Evolutionary conservation across 2,888 invertebrate species (phyloP).

Genomic region (Galeruca laticollis): DNA sequence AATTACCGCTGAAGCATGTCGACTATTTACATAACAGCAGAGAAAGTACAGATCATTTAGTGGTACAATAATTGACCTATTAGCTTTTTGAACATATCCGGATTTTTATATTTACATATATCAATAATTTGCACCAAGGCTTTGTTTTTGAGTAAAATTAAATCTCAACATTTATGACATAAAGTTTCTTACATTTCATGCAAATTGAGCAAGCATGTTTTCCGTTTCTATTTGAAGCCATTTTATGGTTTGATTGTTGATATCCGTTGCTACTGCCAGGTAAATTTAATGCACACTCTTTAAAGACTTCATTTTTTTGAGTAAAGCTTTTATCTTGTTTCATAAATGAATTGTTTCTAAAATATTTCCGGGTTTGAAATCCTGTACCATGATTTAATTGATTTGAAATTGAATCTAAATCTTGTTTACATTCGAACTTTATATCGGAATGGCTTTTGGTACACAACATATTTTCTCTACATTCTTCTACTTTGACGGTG

Average conservation of each 20-base stretch:
- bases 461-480: not conserved
- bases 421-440: not conserved
- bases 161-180: too few relatives aligned
- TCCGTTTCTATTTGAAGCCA: not conserved
- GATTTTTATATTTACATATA: too few relatives aligned
- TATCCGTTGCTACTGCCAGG: not conserved
- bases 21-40: too few relatives aligned
- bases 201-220: not conserved
- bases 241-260: not conserved
- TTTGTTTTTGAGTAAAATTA: too few relatives aligned
- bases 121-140: not conserved
- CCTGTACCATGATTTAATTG: not conserved
- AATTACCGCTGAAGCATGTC: too few relatives aligned
- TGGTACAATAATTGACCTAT: too few relatives aligned
- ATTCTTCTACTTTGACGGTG: constrained; percentile 2
- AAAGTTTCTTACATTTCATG: not conserved
- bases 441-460: not conserved
- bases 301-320: not conserved
- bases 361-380: not conserved
- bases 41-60: too few relatives aligned
- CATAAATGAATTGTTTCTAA: not conserved
- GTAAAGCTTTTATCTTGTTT: not conserved
- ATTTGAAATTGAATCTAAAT: not conserved
- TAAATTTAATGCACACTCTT: not conserved
- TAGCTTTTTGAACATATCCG: too few relatives aligned